Conservation (phyloP, 2,888 invertebrate genomes). For the Apodemia zela region DNA sequence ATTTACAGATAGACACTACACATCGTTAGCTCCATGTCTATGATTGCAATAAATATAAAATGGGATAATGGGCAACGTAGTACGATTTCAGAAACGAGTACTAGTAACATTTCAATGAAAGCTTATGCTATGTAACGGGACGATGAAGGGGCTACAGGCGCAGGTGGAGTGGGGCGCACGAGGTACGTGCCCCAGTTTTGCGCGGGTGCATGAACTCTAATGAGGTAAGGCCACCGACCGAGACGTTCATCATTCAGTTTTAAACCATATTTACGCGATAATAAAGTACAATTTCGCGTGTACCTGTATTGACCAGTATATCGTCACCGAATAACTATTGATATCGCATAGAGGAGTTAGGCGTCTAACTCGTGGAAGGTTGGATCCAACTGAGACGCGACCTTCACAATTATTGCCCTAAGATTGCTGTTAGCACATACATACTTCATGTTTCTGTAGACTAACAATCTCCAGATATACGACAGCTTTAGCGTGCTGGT, state of each 20-base stretch:
- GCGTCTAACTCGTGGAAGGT: slow-evolving; percentile 51
- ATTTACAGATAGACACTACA: not conserved
- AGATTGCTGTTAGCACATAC: slow-evolving; percentile 14
- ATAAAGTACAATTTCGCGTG: slow-evolving; percentile 45
- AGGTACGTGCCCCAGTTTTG: slow-evolving; percentile 78
- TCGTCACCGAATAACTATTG: slow-evolving; percentile 70
- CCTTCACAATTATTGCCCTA: slow-evolving; percentile 57
- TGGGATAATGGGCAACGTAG: slow-evolving; percentile 34
- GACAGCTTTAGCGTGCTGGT: not conserved
- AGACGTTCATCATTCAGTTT: slow-evolving; percentile 47
- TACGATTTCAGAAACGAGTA: slow-evolving; percentile 44
- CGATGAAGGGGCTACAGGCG: slow-evolving; percentile 39
- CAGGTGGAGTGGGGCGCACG: slow-evolving; percentile 48
- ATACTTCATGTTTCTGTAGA: slow-evolving; percentile 7
- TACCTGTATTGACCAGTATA: slow-evolving; percentile 47
- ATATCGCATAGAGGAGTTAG: slow-evolving; percentile 64
- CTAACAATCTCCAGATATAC: slow-evolving; percentile 1
- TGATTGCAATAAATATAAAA: slow-evolving; percentile 19
- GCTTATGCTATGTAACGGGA: slow-evolving; percentile 69
- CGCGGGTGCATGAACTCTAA: slow-evolving; percentile 80
- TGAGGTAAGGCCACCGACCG: slow-evolving; percentile 81
- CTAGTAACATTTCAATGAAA: slow-evolving; percentile 73
- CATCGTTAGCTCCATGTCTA: not conserved
- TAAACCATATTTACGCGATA: slow-evolving; percentile 45
- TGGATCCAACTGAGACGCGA: slow-evolving; percentile 70